Conservation (phyloP, 1,140 invertebrate species). For the Drosophila tsacasi region DNA sequence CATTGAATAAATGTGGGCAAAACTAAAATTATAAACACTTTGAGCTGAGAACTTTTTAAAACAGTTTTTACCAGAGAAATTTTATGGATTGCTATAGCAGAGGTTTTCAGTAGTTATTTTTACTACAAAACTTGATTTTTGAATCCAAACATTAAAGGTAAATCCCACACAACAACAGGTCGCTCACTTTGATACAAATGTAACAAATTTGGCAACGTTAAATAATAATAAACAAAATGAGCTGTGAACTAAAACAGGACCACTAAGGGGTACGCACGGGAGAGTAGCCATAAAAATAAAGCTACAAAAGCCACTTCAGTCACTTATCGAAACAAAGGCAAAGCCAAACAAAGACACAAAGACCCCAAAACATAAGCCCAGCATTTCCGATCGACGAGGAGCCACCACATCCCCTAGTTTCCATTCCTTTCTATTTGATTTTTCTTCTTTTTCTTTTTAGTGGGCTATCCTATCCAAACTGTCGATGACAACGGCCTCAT, state of each 20-base stretch:
- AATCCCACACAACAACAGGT: conserved; percentile 1
- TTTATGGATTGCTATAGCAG: background rate
- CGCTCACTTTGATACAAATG: background rate
- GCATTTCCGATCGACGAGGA: conserved; percentile 40
- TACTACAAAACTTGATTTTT: background rate
- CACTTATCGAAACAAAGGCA: conserved; percentile 53
- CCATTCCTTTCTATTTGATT: conserved; percentile 19
- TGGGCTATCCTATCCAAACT: conserved; percentile 36
- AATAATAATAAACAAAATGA: conserved; percentile 35
- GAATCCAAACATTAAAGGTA: background rate
- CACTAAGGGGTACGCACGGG: conserved; percentile 8
- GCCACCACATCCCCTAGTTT: background rate
- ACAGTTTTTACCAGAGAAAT: background rate
- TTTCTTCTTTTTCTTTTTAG: background rate
- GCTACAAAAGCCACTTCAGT: conserved; percentile 57
- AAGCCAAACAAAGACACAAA: conserved; percentile 27
- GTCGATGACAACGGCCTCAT: conserved; percentile 71
- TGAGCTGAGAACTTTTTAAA: conserved; percentile 1
- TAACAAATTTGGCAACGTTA: background rate
- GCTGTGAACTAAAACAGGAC: conserved; percentile 33
- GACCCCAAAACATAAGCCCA: conserved; percentile 39
- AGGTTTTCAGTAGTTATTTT: background rate
- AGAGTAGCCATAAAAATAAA: conserved; percentile 45
- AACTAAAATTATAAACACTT: conserved; percentile 14
- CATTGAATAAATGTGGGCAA: conserved; percentile 4